A percentile compares a stretch with the other conserved stretches of the same genome.
Evolutionary conservation across 1,140 invertebrate genomes (phyloP).

Genomic region (Caenorhabditis briggsae): DNA sequence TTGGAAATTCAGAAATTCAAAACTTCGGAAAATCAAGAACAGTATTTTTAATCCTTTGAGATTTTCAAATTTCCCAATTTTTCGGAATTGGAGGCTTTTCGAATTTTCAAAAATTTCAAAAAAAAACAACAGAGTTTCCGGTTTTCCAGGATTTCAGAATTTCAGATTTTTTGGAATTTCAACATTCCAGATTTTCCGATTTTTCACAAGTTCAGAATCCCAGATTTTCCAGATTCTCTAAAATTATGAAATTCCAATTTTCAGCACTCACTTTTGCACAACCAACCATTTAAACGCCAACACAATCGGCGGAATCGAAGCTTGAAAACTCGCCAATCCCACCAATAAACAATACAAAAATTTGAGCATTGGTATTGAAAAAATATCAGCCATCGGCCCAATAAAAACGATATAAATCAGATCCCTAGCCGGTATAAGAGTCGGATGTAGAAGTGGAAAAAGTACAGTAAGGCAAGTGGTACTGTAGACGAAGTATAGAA

Average conservation of each 20-base stretch:
- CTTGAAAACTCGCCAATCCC: neutral
- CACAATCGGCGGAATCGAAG: neutral
- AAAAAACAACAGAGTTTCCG: too few species aligned
- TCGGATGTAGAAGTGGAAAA: neutral
- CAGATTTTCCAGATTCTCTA: too few species aligned
- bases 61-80: too few species aligned
- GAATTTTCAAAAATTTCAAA: too few species aligned
- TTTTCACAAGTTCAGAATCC: too few species aligned
- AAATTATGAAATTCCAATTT: neutral
- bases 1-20: too few species aligned
- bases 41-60: too few species aligned
- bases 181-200: too few species aligned
- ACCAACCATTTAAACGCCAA: neutral
- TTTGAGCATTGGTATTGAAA: neutral
- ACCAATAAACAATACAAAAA: neutral
- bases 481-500: slow-evolving; percentile 5
- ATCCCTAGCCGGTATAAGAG: neutral
- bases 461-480: neutral
- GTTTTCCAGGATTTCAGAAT: too few species aligned
- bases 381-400: neutral
- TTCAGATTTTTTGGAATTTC: too few species aligned
- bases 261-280: neutral
- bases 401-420: slow-evolving; percentile 21
- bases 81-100: too few species aligned
- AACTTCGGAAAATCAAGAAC: too few species aligned